Evolutionary conservation across 1,140 invertebrate species (phyloP).

Genomic region (Pseudobourletiella spinata): DNA sequence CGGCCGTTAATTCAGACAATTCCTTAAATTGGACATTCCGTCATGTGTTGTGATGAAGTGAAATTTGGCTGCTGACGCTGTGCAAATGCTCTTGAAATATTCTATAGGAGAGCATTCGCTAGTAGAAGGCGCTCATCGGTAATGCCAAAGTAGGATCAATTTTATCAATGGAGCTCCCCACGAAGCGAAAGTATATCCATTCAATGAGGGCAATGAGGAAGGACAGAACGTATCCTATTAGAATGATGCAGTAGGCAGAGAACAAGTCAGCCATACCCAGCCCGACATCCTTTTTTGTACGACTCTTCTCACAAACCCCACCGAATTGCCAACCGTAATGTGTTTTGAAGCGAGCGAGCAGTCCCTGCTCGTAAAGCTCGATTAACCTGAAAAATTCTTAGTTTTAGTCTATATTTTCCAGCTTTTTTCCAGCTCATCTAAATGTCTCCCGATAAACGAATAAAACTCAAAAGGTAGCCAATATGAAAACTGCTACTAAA

Average conservation of each 20-base stretch:
- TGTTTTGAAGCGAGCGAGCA: background rate
- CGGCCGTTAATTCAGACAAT: too few relatives aligned
- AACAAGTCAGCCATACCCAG: background rate
- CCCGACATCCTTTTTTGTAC: background rate
- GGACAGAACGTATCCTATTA: background rate
- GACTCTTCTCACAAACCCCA: background rate
- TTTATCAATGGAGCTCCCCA: too few relatives aligned
- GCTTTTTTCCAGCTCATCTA: too few relatives aligned
- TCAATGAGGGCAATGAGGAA: slow-evolving; percentile 1
- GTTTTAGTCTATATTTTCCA: background rate
- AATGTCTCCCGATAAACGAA: background rate
- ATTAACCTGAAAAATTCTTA: background rate
- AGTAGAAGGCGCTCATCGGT: too few relatives aligned
- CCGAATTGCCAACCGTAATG: background rate
- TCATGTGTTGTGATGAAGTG: too few relatives aligned
- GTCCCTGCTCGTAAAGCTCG: background rate
- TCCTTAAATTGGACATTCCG: too few relatives aligned
- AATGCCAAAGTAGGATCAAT: too few relatives aligned
- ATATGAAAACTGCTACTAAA: background rate
- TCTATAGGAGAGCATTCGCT: too few relatives aligned
- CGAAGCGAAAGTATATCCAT: slow-evolving; percentile 1
- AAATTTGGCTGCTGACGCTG: too few relatives aligned
- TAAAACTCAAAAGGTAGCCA: background rate
- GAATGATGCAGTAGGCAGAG: background rate
- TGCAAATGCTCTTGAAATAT: too few relatives aligned